Evolutionary conservation across 2,113 vertebrate species (phyloP).

Genomic region (Hoplias malabaricus): DNA sequence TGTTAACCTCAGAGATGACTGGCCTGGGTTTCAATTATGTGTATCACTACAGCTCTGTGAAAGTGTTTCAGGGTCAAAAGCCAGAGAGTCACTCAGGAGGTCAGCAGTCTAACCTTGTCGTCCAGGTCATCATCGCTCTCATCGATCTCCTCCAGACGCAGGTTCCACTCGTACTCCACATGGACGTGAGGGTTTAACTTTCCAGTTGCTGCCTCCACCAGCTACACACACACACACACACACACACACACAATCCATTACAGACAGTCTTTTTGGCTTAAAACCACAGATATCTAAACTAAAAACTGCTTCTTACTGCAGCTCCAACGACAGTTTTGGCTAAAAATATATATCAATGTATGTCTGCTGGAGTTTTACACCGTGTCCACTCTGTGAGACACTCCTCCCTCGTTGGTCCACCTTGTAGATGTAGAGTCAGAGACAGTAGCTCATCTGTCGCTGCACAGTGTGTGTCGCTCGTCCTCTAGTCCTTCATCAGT

Average conservation of each 20-base stretch:
- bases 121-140: slow-evolving; percentile 90
- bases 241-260: not conserved
- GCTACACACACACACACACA: slow-evolving; percentile 62
- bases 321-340: not conserved
- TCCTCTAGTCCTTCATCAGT: no score
- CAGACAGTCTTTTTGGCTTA: not conserved
- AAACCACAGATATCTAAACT: not conserved
- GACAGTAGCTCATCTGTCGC: no score
- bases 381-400: no score
- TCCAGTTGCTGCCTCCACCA: slow-evolving; percentile 81
- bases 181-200: slow-evolving; percentile 86
- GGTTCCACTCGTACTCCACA: slow-evolving; percentile 90
- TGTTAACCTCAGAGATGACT: no score
- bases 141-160: slow-evolving; percentile 86
- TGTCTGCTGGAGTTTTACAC: no score
- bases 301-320: not conserved
- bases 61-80: no score
- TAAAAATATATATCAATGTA: no score
- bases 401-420: no score
- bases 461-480: no score
- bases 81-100: not conserved
- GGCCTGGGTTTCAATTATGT: no score
- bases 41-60: no score
- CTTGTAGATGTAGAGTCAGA: no score
- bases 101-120: slow-evolving; percentile 75